Base-by-base conservation (phyloP, 2,113 vertebrate genomes). In the Misgurnus mizolepis region DNA sequence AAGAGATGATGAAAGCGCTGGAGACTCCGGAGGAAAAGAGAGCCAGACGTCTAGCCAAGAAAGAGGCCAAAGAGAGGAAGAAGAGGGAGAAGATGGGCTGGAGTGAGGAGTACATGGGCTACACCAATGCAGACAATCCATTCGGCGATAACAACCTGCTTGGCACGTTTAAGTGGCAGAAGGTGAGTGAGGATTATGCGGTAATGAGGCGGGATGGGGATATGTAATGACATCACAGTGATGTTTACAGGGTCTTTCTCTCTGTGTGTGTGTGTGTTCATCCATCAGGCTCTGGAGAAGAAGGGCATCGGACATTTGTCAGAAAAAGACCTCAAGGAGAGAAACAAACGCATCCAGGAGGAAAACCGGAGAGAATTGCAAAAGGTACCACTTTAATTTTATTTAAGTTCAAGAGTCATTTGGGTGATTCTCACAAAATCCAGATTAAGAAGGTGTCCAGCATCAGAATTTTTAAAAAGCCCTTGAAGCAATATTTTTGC, bases 81-180 rank as follows among this genome's bases (percentile, higher is more conserved):
- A 96, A 98, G 86, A 91, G 97, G 3, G 96, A 99, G 90, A 99
- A 98, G 90, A 99, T 99, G 98, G 97, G 98, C 15, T 99, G 98
- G 98, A 97, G 98, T 1, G 97, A 99, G 84, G 98, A 99, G 84
- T 99, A 99, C 85, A 98, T 99, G 97, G 97, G 98, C 6, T 99
- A 99, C 87, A 99, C 97, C 75, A 99, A 99, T 55, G 96, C 97
- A 0, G 97, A 99, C 90, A 99, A 99, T 85, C 97, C 98, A 0
- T 99, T 99, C 0, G 98, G 98, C 0, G 98, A 99, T 89, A 99
- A 98, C 90, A 99, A 99, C 86, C 90, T 99, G 11, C 87, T 99
- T 47, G 97, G 98, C 27, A 95, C 97, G 15, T 99, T 99, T 84
- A 98, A 98, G 85, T 99, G 98, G 97, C 96, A 95, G 88, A 99